A percentile compares a stretch with the other conserved stretches of the same genome.
Conservation (phyloP, 2,113 vertebrate species). For the Pseudopipra pipra region DNA sequence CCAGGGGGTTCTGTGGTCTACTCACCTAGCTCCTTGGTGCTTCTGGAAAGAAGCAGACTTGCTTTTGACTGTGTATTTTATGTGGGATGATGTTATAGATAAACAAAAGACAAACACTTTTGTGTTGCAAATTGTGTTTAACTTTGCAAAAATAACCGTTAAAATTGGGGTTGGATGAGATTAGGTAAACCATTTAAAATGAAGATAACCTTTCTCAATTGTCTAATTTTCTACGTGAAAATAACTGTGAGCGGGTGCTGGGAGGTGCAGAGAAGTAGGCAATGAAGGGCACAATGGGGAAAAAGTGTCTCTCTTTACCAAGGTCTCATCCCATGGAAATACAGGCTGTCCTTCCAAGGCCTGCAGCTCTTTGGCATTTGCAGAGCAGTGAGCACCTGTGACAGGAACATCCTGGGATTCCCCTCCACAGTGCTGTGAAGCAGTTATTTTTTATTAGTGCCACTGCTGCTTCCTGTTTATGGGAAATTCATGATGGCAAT, state of each 20-base stretch:
- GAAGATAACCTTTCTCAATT: background rate
- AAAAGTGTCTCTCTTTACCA: background rate
- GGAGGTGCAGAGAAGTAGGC: background rate
- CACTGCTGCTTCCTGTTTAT: constrained; percentile 10
- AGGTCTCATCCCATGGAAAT: background rate
- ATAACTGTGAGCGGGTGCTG: background rate
- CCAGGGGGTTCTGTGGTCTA: background rate
- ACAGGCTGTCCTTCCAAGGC: background rate
- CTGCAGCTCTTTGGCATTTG: background rate
- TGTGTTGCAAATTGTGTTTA: background rate
- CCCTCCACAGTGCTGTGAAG: background rate
- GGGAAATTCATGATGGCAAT: background rate
- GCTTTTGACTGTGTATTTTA: background rate
- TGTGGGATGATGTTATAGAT: background rate
- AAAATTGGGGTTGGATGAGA: background rate
- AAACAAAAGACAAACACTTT: background rate
- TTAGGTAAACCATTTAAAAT: background rate
- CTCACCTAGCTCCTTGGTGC: background rate
- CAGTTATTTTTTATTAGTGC: background rate
- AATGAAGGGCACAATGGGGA: background rate
- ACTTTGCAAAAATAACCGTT: background rate
- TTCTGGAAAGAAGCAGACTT: background rate
- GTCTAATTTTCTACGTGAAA: background rate
- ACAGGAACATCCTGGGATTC: background rate
- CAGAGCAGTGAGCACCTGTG: background rate